These are phyloP conservation scores for Sus cebifrons DNA, from an alignment of 2,797 vertebrate species.

Conservation along the genomic window DNA sequence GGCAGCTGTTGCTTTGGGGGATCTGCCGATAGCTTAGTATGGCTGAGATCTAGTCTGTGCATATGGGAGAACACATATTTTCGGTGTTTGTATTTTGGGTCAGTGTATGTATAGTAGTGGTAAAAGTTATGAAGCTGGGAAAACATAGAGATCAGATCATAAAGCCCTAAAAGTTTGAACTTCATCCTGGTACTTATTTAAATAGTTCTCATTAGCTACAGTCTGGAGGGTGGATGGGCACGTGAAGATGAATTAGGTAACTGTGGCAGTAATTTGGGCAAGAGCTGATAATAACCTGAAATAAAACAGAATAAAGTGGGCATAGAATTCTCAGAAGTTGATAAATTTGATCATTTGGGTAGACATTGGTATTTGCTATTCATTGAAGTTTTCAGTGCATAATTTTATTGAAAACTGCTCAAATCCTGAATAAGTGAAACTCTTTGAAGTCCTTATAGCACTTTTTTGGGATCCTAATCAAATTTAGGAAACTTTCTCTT, in stretches of 20 bases:
- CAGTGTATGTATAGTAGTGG: background rate
- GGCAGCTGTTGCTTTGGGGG: background rate
- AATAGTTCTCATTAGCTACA: background rate
- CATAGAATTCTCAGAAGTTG: constrained; percentile 28
- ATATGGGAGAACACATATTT: background rate
- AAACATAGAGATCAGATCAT: background rate
- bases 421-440: constrained; percentile 43
- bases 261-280: constrained; percentile 52
- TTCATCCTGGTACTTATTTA: background rate
- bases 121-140: constrained; percentile 15
- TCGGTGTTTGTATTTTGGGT: constrained; percentile 15
- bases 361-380: constrained; percentile 58
- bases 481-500: constrained; percentile 48
- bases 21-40: background rate
- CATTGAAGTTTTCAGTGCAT: constrained; percentile 25
- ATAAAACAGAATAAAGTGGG: constrained; percentile 11
- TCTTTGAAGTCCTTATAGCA: background rate
- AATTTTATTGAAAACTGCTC: constrained; percentile 46
- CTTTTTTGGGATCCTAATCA: constrained; percentile 10
- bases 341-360: background rate
- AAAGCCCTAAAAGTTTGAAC: constrained; percentile 37
- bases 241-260: background rate
- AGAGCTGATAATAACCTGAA: constrained; percentile 25
- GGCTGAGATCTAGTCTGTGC: background rate
- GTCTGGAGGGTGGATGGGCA: background rate